Conservation (phyloP, 2,888 invertebrate species). For the Nasonia oneida region DNA sequence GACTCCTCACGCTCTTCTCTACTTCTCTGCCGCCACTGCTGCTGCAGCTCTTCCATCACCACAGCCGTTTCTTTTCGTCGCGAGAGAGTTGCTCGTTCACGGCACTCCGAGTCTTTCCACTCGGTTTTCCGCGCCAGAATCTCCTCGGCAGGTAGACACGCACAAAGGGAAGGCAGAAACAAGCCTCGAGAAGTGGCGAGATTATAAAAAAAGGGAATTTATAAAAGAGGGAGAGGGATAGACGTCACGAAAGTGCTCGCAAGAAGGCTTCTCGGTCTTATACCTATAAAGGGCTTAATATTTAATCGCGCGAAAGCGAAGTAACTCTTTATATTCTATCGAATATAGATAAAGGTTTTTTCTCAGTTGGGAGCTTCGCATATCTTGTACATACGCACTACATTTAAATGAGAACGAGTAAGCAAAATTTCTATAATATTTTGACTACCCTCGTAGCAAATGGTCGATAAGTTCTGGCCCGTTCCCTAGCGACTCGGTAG, state of each 20-base stretch:
- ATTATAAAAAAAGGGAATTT: conserved; percentile 46
- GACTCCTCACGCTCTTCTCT: conserved; percentile 10
- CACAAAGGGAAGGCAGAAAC: conserved; percentile 28
- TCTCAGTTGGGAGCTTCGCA: not conserved
- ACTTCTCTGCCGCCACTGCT: not conserved
- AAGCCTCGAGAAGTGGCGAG: conserved; percentile 44
- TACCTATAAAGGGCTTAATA: conserved; percentile 22
- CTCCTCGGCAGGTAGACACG: conserved; percentile 22
- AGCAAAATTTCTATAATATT: too few species aligned
- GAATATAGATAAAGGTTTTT: conserved; percentile 39
- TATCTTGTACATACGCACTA: not conserved
- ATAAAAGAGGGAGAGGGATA: conserved; percentile 22
- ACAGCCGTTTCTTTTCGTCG: conserved; percentile 7
- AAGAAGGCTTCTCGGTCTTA: conserved; percentile 18
- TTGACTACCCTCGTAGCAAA: too few species aligned
- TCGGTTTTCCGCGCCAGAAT: conserved; percentile 13
- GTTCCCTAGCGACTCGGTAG: too few species aligned
- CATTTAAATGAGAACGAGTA: too few species aligned
- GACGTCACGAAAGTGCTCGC: conserved; percentile 4
- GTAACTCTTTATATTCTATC: conserved; percentile 36
- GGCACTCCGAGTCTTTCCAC: conserved; percentile 10
- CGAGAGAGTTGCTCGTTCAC: not conserved
- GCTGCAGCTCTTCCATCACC: not conserved
- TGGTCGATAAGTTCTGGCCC: too few species aligned
- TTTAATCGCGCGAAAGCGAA: conserved; percentile 46